phyloP scores from a whole-genome alignment of 2,888 invertebrate genomes.

The Philonicus albiceps region DNA sequence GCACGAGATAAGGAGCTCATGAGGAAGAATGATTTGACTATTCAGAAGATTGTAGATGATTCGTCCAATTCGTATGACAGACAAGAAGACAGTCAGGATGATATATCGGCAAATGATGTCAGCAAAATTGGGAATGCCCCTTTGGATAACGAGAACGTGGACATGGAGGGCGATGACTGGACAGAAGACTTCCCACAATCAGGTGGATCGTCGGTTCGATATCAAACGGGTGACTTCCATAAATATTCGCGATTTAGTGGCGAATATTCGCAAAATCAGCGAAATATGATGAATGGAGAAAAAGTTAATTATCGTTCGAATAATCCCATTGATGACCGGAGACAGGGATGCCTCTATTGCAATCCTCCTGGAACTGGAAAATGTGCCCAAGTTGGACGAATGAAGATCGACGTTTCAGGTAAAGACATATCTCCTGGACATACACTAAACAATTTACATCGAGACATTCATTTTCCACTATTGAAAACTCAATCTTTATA shows the following conservation, averaged over 20 bases:
- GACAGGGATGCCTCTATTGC: background rate
- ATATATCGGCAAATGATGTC: background rate
- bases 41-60: background rate
- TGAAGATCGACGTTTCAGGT: background rate
- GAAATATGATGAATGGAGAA: background rate
- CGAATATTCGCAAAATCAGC: background rate
- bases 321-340: background rate
- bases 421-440: background rate
- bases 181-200: background rate
- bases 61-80: conserved; percentile 16
- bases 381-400: background rate
- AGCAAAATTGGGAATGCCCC: background rate
- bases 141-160: background rate
- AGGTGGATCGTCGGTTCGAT: background rate
- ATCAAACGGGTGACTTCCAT: background rate
- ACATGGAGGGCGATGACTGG: background rate
- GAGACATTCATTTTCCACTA: background rate
- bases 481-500: background rate
- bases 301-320: background rate
- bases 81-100: background rate
- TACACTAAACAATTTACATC: background rate
- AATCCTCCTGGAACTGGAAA: background rate
- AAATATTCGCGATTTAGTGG: background rate
- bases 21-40: conserved; percentile 8
- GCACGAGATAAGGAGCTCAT: background rate